Conservation (phyloP, 2,113 vertebrate genomes). For the Lasiurus cinereus region DNA sequence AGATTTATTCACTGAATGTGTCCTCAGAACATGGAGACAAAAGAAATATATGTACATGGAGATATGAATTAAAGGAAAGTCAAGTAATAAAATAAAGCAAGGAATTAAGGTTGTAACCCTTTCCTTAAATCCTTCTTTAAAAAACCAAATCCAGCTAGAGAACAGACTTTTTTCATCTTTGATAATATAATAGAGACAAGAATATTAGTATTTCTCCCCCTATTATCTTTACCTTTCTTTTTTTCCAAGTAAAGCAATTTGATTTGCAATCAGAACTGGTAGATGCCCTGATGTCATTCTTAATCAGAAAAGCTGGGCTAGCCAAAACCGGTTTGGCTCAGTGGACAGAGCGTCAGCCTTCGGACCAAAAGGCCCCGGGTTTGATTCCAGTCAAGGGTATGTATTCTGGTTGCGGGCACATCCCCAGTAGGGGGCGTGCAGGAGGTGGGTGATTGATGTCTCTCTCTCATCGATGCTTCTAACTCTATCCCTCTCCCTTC, state of each 20-base stretch:
- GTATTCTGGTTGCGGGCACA: too few relatives aligned
- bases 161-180: not conserved
- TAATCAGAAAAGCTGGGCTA: not conserved
- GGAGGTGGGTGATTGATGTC: too few relatives aligned
- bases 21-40: not conserved
- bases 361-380: too few relatives aligned
- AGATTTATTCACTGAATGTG: not conserved
- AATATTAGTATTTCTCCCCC: not conserved
- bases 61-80: not conserved
- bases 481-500: too few relatives aligned
- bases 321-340: too few relatives aligned
- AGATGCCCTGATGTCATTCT: not conserved
- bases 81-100: not conserved
- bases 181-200: not conserved
- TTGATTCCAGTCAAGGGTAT: too few relatives aligned
- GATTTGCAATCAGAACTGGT: not conserved
- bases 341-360: too few relatives aligned
- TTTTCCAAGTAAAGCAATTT: not conserved
- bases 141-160: not conserved
- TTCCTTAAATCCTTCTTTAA: conserved; percentile 6
- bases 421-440: too few relatives aligned
- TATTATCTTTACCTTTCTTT: not conserved
- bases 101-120: not conserved
- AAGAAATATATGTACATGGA: not conserved
- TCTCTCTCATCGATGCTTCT: too few relatives aligned